Evolutionary conservation across 64 coral and sea anemone species (phyloP), one percentile per base, ranked within the genome.

Genomic region (Stichodactyla mertensii): DNA sequence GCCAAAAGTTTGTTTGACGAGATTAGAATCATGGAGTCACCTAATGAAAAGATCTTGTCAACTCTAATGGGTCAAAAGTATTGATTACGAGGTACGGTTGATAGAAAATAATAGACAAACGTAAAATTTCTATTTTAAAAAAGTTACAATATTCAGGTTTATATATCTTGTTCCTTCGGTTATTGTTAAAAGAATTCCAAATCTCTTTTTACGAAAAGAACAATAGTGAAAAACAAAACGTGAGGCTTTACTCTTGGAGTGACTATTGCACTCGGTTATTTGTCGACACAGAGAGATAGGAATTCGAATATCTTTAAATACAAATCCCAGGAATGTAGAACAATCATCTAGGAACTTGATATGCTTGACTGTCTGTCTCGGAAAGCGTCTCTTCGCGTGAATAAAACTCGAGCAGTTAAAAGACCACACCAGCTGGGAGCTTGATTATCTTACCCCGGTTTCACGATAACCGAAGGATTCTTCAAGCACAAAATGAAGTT

Each of bases 291-390:
- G 7, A 74, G 24, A 36, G 69, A 74, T 74, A 74, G 69, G 69
- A 74, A 74, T 74, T 74, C 69, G 69, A 74, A 74, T 74, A 26
- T 27, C 69, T 74, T 74, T 27, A 14, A 9, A 12, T 10, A 74
- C 24, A 74, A 74, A 74, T 74, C 22, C 12, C 8, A 31, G 26
- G 69, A 74, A 74, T 74, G 69, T 74, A 74, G 2, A 12, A 12
- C n/a, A 74, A 74, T 74, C 20, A 74, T 74, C 24, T 74, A 11
- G 69, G 69, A 74, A 74, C 24, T 74, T 31, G 69, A 74, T 74
- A 31, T 31, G 69, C 23, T 74, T 13, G 69, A 74, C 27, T 74
- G 69, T 74, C 69, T 74, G 6, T 74, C 10, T 27, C 10, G 22
- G 11, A 27, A 2, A 74, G 69, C 69, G 69, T 74, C 66, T 58